These are phyloP conservation scores for Aphaenogaster rudis DNA, from an alignment of 1,140 invertebrate species.

Conservation along the genomic window DNA sequence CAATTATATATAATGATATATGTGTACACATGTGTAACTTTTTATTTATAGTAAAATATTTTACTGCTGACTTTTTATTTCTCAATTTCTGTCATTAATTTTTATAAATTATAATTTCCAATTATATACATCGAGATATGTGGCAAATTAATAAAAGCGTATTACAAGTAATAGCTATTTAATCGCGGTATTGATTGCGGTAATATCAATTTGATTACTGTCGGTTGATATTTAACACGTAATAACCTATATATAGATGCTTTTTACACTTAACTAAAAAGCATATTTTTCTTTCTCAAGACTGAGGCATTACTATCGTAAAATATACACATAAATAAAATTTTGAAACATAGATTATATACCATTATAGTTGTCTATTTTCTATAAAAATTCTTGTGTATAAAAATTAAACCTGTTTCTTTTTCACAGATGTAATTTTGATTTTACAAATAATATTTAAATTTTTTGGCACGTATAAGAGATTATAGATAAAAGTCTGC, in stretches of 20 bases:
- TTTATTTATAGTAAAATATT: background rate
- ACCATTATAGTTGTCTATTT: background rate
- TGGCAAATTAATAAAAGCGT: conserved; percentile 12
- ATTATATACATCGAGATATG: background rate
- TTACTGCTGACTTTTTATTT: background rate
- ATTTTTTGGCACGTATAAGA: background rate
- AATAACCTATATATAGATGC: background rate
- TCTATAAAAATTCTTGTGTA: background rate
- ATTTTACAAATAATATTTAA: background rate
- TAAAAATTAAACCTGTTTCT: background rate
- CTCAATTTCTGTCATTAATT: background rate
- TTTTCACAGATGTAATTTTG: background rate
- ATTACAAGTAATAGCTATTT: conserved; percentile 1
- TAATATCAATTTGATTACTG: conserved; percentile 25
- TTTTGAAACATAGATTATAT: background rate
- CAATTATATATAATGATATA: background rate
- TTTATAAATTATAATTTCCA: background rate
- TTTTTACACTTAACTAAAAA: background rate
- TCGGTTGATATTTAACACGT: background rate
- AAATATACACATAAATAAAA: background rate
- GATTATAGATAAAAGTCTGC: background rate
- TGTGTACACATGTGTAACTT: background rate
- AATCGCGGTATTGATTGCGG: background rate
- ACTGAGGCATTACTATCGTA: background rate
- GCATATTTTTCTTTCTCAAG: background rate